Base-by-base conservation (phyloP, 2,888 invertebrate species). In the Cephus runcator region DNA sequence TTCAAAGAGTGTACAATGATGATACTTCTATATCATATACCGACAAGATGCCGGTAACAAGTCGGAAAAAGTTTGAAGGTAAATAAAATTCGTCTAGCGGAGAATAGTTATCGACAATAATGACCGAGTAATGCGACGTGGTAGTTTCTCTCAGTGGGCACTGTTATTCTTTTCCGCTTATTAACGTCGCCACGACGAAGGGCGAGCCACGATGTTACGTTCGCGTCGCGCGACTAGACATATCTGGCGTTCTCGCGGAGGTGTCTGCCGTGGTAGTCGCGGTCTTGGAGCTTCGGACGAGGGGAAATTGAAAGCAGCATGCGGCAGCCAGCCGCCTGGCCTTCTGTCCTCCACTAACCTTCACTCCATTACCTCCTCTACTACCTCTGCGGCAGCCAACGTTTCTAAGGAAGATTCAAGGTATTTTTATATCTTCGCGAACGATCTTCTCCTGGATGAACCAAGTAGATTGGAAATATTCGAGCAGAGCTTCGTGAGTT, bases 351-450 rank as follows among this genome's bases (percentile, higher is more conserved):
- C 78, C 76, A 80, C 84, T 76, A 79, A 79, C 82, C 73, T 79
- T 78, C 80, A 69, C 79, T 80, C 77, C 74, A 56, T 77, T 73
- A 69, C 69, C 71, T 31, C 34, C 73, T 69, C 69, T 74, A 69
- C 73, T 34, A 69, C 34, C 77, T 76, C 34, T 71, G 71, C 35
- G 35, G 71, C 36, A 69, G 36, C 69, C 56, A 75, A 73, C 71
- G 71, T 33, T 73, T 69, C 36, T 69, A 34, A 75, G 79, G 77
- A 80, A 79, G 78, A 84, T 84, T 76, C 77, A 76, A 73, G 80
- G 73, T 85, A 83, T 85, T 86, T 85, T 86, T 83, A 77, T 81
- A 81, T 76, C 69, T 75, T 73, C 76, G 40, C 40, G 33, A 75
- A 36, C 56, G 75, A 77, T 77, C 77, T 75, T 73, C 56, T 30